phyloP scores from a whole-genome alignment of 2,797 vertebrate species.

The Ciconia nigra region DNA sequence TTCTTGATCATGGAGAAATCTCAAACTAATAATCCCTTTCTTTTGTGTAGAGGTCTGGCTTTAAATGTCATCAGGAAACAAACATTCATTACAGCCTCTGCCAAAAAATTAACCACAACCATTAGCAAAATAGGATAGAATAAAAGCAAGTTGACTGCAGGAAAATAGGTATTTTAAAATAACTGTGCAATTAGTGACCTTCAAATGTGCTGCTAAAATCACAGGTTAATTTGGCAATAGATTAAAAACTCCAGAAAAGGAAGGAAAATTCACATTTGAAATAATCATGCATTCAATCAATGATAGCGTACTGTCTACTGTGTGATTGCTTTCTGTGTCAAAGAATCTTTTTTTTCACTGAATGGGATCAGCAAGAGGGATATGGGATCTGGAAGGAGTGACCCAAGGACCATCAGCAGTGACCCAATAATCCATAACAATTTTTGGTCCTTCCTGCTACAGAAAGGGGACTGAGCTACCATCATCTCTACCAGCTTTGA shows the following conservation, averaged over 20 bases:
- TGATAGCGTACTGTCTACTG: not conserved
- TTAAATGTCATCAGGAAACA: conserved; percentile 21
- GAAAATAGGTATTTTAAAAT: not conserved
- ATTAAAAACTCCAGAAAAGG: not conserved
- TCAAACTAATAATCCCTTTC: not conserved
- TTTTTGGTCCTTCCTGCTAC: not conserved
- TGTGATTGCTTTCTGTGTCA: not conserved
- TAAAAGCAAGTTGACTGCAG: not conserved
- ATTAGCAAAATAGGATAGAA: not conserved
- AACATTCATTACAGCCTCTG: not conserved
- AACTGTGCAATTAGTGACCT: not conserved
- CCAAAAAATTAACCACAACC: conserved; percentile 9
- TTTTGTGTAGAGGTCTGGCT: not conserved
- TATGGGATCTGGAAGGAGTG: not conserved
- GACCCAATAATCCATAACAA: not conserved
- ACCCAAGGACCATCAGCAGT: not conserved
- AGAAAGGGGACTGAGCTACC: not conserved
- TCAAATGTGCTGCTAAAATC: not conserved
- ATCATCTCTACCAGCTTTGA: not conserved
- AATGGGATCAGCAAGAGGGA: not conserved
- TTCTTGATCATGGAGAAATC: not conserved
- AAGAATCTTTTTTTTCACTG: not conserved
- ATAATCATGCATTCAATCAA: not conserved
- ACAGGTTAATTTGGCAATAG: not conserved
- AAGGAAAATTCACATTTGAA: not conserved